Evolutionary conservation across 92 coral and sea anemone genomes (phyloP), one percentile per base, ranked within the genome.

Genomic region (Porites lobata): DNA sequence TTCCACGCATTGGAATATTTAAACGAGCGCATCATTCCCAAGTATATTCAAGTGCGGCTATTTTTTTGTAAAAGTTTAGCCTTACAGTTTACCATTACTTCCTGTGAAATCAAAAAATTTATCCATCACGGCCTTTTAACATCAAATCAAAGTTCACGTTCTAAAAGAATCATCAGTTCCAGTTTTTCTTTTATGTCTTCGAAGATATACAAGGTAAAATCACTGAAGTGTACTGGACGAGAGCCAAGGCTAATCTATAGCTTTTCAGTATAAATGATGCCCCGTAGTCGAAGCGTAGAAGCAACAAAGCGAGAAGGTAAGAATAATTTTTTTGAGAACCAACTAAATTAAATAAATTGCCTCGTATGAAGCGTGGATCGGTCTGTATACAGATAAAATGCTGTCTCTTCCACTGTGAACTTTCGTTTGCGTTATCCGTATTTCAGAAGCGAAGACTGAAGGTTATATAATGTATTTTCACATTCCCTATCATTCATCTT

Each of bases 291-390:
- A 54, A 53, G 8, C 11, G 32, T 38, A 21, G 50, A 59, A 59
- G 64, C 51, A 51, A 26, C 14, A 4, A 81, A 81, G n/a, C 76
- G 43, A 81, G 68, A 81, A 69, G 85, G 85, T 81, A 69, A 12
- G 56, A 69, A n/a, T 24, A 2, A 8, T 1, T n/a, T 3, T 26
- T 50, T 72, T 50, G 54, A 18, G 0, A 56, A 4, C 15, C 15
- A 14, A 56, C 13, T 56, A 9, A 56, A 56, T 9, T 8, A 38
- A 38, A 2, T 38, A 38, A 38, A 38, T 38, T 38, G 47, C 47
- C 47, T 38, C 47, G 6, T 38, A 38, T 38, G 47, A 38, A 38
- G 47, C 47, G 47, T 38, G 47, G 47, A 38, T 38, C 6, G 47
- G 47, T 38, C 47, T 38, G 47, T 38, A 38, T 38, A 38, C 47